Evolutionary conservation across 2,888 invertebrate species (phyloP), one percentile per base, ranked within the genome.

Genomic region (Aleiodes leptofemur): DNA sequence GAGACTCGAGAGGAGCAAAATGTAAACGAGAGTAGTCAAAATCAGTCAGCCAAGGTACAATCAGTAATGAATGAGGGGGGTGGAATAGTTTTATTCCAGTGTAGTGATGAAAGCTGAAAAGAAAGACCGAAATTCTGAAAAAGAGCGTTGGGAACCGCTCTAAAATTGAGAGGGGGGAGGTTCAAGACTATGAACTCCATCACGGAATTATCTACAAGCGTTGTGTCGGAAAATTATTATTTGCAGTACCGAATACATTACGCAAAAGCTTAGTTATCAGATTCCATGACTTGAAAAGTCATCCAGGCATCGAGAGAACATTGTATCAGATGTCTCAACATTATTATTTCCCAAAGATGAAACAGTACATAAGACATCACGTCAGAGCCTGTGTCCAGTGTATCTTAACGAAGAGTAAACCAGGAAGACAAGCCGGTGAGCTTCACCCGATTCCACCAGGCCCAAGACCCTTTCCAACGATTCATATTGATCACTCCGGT

Each of bases 401-500:
- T 56, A 69, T 80, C 2, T 13, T 77, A 6, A 71, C 59, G 14
- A 76, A 76, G 51, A 76, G 48, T 16, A 13, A n/a, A 1, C 34
- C 56, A 8, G 81, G 82, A n/a, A 72, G 69, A 4, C 73, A 64
- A 70, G 74, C 74, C 0, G 80, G 81, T n/a, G 61, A 74, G 3
- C 50, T 82, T 16, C 77, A 82, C 69, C 79, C 80, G n/a, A 78
- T 82, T 7, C 76, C 78, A 3, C 78, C 78, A 7, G 82, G 77
- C 16, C 38, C 13, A 9, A 13, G 79, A 61, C 81, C 81, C 0
- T 81, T 82, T 48, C 74, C 51, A 0, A 68, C 77, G 4, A 51
- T 82, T 1, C 78, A 82, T 56, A 16, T 80, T 5, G 80, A 81
- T 38, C 81, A 82, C 57, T 38, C 80, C 0, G 80, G 80, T n/a